A percentile compares a stretch with the other conserved stretches of the same genome.
phyloP scores from a whole-genome alignment of 2,113 vertebrate species.

The Eulemur rufifrons region DNA sequence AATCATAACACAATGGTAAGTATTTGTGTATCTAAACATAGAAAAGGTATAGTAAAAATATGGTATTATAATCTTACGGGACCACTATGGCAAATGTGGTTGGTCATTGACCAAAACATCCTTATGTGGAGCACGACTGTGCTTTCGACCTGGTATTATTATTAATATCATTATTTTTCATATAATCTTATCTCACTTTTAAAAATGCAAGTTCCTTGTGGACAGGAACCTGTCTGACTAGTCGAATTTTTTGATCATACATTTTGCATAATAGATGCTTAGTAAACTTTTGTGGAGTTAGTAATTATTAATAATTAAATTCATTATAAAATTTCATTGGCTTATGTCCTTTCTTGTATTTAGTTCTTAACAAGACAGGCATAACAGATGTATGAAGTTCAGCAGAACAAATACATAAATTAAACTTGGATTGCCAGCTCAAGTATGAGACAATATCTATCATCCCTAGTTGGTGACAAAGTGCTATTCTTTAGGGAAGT shows the following conservation, averaged over 20 bases:
- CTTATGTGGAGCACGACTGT: not conserved
- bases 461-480: conserved; percentile 36
- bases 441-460: conserved; percentile 26
- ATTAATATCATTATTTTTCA: not conserved
- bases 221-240: not conserved
- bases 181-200: not conserved
- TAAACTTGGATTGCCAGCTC: not conserved
- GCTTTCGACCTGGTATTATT: not conserved
- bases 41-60: not conserved
- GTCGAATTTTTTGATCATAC: not conserved
- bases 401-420: conserved; percentile 50
- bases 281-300: not conserved
- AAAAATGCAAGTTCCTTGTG: not conserved
- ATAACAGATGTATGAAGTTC: not conserved
- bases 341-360: conserved; percentile 4
- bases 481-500: conserved; percentile 55
- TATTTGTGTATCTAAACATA: not conserved
- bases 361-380: conserved; percentile 7
- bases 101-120: not conserved
- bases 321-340: conserved; percentile 1
- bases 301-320: not conserved
- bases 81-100: not conserved
- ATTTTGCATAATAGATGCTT: not conserved
- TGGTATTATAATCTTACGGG: not conserved
- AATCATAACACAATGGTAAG: too few relatives aligned